Percentiles rank a stretch among this genome's conserved stretches.
These are phyloP conservation scores for Malaclemys terrapin DNA, from an alignment of 2,113 vertebrate genomes.

Conservation along the genomic window DNA sequence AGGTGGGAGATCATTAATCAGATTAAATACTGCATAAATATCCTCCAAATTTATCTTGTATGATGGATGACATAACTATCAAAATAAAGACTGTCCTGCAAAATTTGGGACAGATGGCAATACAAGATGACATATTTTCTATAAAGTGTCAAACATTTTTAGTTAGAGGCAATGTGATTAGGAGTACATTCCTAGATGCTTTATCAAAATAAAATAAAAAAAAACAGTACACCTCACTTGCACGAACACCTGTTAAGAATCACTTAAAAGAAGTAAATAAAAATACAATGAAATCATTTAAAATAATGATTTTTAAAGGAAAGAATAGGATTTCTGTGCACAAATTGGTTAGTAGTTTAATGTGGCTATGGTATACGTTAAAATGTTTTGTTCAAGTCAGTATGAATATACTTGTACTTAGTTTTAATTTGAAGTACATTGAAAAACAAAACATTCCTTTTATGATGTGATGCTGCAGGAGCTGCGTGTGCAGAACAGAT, in stretches of 20 bases:
- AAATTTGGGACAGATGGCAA: conserved; percentile 74
- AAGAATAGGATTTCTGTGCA: background rate
- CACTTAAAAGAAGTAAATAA: conserved; percentile 48
- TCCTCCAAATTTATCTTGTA: conserved; percentile 41
- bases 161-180: conserved; percentile 45
- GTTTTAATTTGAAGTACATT: background rate
- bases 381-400: background rate
- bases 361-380: background rate
- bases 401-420: background rate
- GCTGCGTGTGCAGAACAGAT: background rate
- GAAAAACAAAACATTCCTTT: background rate
- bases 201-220: conserved; percentile 67
- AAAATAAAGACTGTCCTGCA: conserved; percentile 74
- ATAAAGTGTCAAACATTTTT: conserved; percentile 71
- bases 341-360: background rate
- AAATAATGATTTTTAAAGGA: conserved; percentile 36
- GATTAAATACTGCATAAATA: conserved; percentile 36
- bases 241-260: conserved; percentile 63
- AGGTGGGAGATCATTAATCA: conserved; percentile 51
- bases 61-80: conserved; percentile 52
- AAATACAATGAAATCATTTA: conserved; percentile 57
- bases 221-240: conserved; percentile 66
- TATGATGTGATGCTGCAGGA: background rate
- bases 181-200: conserved; percentile 28
- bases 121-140: conserved; percentile 71